Percentiles rank a stretch among this genome's conserved stretches.
Conservation (phyloP, 2,888 invertebrate genomes). For the Eupithecia insigniata region DNA sequence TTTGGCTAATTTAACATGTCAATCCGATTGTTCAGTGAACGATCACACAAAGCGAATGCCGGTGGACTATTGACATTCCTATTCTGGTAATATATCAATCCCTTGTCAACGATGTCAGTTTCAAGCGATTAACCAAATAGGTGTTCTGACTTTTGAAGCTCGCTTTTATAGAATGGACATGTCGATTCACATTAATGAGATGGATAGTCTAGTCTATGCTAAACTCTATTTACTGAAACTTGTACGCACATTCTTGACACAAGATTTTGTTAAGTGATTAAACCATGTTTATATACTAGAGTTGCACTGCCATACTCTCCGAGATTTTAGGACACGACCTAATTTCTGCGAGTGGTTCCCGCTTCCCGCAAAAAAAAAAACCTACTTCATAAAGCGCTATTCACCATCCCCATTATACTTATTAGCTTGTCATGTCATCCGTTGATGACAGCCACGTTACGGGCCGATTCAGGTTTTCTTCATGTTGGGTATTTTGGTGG, state of each 20-base stretch:
- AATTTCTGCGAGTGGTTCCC: conserved; percentile 38
- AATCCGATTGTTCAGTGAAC: conserved; percentile 43
- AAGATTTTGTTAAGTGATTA: neutral
- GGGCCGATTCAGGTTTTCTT: conserved; percentile 14
- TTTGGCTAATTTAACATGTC: conserved; percentile 49
- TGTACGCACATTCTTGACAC: neutral
- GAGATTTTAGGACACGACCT: conserved; percentile 43
- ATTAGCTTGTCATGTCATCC: conserved; percentile 40
- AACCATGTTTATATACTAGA: neutral
- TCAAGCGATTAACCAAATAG: conserved; percentile 42
- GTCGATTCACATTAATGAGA: neutral
- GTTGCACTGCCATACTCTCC: conserved; percentile 27
- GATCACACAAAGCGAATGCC: conserved; percentile 42
- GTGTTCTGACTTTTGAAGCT: conserved; percentile 28
- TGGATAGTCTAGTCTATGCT: neutral
- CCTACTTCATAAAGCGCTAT: conserved; percentile 37
- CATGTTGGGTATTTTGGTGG: neutral
- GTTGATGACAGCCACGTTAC: conserved; percentile 13
- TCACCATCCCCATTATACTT: conserved; percentile 42
- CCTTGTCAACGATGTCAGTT: conserved; percentile 42
- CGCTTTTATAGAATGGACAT: neutral
- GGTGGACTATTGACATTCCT: conserved; percentile 45
- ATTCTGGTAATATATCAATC: conserved; percentile 46
- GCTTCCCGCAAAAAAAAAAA: conserved; percentile 35
- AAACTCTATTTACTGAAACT: neutral